phyloP scores from a whole-genome alignment of 2,797 vertebrate species.

The Gouania willdenowi region DNA sequence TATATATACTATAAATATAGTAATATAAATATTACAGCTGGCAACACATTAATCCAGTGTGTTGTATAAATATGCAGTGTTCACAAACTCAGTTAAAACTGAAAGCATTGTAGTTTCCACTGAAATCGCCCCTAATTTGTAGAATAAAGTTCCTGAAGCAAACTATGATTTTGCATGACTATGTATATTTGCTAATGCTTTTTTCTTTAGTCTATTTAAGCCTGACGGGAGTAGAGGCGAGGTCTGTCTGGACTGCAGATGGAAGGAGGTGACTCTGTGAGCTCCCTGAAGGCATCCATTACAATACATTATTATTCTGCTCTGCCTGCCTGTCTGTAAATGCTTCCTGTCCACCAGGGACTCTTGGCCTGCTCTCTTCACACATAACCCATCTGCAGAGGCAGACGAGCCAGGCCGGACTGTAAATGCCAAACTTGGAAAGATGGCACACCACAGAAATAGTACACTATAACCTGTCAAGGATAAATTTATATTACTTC shows the following conservation, averaged over 20 bases:
- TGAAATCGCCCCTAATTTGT: no score
- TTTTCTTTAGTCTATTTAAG: conserved; percentile 4
- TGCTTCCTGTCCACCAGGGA: conserved; percentile 70
- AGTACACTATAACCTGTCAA: conserved; percentile 20
- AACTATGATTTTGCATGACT: background rate
- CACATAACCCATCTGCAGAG: conserved; percentile 56
- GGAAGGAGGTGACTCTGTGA: conserved; percentile 52
- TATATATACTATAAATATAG: no score
- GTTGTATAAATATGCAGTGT: no score
- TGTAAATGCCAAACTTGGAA: conserved; percentile 70
- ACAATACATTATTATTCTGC: conserved; percentile 74
- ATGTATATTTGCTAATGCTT: conserved; percentile 1
- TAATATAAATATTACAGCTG: no score
- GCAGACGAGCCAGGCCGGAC: conserved; percentile 41
- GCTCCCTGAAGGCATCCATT: conserved; percentile 46
- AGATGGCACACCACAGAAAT: conserved; percentile 35
- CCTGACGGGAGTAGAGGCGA: conserved; percentile 28
- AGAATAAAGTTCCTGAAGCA: no score
- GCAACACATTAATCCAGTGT: no score
- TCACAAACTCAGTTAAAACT: no score
- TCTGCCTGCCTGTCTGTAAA: conserved; percentile 59
- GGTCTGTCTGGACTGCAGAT: conserved; percentile 30
- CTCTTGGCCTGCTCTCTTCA: conserved; percentile 47
- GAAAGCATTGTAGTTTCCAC: no score
- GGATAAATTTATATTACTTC: conserved; percentile 20